phyloP scores from a whole-genome alignment of 2,888 invertebrate species.

The Cheilosia variabilis region DNA sequence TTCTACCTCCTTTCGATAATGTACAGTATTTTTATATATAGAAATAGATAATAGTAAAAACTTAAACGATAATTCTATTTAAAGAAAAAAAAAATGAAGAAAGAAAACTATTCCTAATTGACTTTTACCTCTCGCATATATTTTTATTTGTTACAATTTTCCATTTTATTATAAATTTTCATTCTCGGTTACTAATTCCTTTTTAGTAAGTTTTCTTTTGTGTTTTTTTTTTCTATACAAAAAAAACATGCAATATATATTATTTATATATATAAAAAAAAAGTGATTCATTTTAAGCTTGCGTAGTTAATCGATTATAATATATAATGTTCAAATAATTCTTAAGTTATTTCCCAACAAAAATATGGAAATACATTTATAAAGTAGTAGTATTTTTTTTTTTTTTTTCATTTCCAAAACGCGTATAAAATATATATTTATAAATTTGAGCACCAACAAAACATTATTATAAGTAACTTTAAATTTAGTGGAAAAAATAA shows the following conservation, averaged over 20 bases:
- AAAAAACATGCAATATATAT: constrained; percentile 63
- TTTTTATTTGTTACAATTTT: constrained; percentile 33
- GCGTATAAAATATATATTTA: constrained; percentile 42
- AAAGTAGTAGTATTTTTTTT: constrained; percentile 17
- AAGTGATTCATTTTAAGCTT: constrained; percentile 35
- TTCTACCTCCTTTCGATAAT: constrained; percentile 18
- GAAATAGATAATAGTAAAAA: constrained; percentile 43
- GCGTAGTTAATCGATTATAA: constrained; percentile 25
- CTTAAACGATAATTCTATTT: constrained; percentile 31
- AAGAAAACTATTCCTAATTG: constrained; percentile 26
- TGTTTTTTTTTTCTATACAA: constrained; percentile 18
- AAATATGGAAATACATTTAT: constrained; percentile 10
- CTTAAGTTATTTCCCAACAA: constrained; percentile 50
- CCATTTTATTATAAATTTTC: constrained; percentile 28
- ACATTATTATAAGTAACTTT: constrained; percentile 51
- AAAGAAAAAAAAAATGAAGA: constrained; percentile 2
- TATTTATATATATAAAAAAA: constrained; percentile 66
- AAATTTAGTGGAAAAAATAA: constrained; percentile 53
- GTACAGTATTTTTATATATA: constrained; percentile 36
- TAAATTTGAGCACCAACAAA: constrained; percentile 72
- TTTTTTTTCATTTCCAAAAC: constrained; percentile 28
- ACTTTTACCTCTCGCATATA: constrained; percentile 57
- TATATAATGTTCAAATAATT: constrained; percentile 56
- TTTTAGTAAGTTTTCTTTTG: constrained; percentile 44
- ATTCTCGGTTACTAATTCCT: constrained; percentile 58